Evolutionary conservation across 2,113 vertebrate genomes (phyloP), one percentile per base, ranked within the genome.

Genomic region (Etheostoma cragini): DNA sequence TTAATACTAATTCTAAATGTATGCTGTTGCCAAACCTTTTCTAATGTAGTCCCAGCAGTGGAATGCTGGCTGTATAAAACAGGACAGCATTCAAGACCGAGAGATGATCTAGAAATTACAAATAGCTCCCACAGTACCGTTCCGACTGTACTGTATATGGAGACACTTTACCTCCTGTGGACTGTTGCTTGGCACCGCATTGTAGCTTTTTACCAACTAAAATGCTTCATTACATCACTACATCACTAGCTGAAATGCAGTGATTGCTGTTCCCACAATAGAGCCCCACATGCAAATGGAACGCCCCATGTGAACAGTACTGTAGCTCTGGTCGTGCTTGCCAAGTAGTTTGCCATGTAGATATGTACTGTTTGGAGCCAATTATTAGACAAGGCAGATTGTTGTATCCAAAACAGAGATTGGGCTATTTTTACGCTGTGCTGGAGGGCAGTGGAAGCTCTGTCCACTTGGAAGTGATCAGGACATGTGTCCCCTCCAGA

Each of bases 391-490:
- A 26, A 22, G 11, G 45, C 19, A 26, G 17, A 57, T 69, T 66
- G 42, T 58, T 68, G 46, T 19, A 53, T 35, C 60, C 49, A 38
- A 64, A 80, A 78, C 70, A 60, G 66, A 72, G 56, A 64, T 70
- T 67, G 19, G 26, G 35, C 42, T 49, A 35, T 78, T 76, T 76
- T 22, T 57, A 64, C 70, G 35, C 79, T 64, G 22, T 61, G 47
- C 42, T 68, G 50, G 11, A 75, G 52, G 49, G 50, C 61, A 64
- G 86, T 61, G 33, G 81, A 88, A 47, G 38, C 66, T 74, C 46
- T 4, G 6, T 76, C 38, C 72, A 64, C 67, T 80, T 92, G 87
- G 73, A 87, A 82, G 57, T 60, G 47, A 89, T 91, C 81, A 72
- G 45, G 42, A 75, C 56, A 76, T 76, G 62, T 74, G 63, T 71